A percentile compares a stretch with the other conserved stretches of the same genome.
phyloP scores from a whole-genome alignment of 1,140 invertebrate genomes.

The Drosophila kanapiae region DNA sequence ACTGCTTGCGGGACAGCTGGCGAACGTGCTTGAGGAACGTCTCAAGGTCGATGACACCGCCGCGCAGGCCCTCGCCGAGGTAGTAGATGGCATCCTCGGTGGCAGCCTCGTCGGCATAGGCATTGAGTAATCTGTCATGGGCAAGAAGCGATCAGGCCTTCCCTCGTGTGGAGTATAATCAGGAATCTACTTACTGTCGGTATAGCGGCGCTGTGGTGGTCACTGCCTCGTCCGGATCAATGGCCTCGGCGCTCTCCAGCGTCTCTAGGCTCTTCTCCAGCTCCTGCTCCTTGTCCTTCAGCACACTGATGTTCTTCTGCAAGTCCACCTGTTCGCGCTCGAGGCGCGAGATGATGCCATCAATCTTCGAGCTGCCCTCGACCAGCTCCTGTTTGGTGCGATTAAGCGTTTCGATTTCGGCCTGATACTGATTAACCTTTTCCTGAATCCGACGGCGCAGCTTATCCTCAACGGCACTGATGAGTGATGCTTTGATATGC shows the following conservation, averaged over 20 bases:
- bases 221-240: constrained; percentile 98
- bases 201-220: constrained; percentile 98
- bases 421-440: constrained; percentile 94
- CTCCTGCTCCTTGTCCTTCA: constrained; percentile 95
- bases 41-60: constrained; percentile 97
- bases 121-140: constrained; percentile 92
- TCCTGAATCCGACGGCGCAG: constrained; percentile 94
- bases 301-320: constrained; percentile 93
- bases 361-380: constrained; percentile 93
- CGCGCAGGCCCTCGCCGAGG: constrained; percentile 97
- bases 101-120: constrained; percentile 99
- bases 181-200: constrained; percentile 90
- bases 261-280: constrained; percentile 93
- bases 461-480: constrained; percentile 98
- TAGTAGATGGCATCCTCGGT: constrained; percentile 99
- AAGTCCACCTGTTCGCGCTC: constrained; percentile 95
- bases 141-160: too few species aligned
- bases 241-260: constrained; percentile 91
- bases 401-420: constrained; percentile 95
- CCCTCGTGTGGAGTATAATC: too few species aligned
- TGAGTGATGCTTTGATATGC: constrained; percentile 96
- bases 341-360: constrained; percentile 92
- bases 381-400: constrained; percentile 95
- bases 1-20: constrained; percentile 97
- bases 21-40: constrained; percentile 98